Evolutionary conservation across 2,797 vertebrate genomes (phyloP), one percentile per base, ranked within the genome.

Genomic region (Diceros bicornis): DNA sequence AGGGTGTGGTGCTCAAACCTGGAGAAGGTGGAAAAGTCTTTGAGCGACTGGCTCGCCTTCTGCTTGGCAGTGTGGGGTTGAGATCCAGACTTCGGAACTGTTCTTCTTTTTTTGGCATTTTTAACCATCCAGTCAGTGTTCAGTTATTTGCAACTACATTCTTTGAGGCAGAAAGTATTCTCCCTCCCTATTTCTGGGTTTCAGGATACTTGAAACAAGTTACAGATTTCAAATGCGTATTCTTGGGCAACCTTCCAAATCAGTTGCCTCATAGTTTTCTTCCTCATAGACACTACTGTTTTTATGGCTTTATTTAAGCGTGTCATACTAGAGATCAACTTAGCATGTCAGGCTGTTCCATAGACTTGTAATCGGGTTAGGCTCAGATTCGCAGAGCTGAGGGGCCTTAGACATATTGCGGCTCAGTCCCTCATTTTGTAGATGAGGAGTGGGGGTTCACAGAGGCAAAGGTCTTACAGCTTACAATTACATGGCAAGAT

Each of bases 81-180:
- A 86, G 66, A 32, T 5, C 86, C 16, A 64, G 89, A 13, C 27
- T 52, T 68, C 17, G 0, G 29, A 29, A 21, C 4, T 8, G 18
- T 7, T 88, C 20, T 91, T 21, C 52, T 41, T 82, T n/a, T n/a
- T 64, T 17, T 7, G 37, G 12, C 50, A 3, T 69, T 92, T 78
- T 37, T 2, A 92, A 77, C 69, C 6, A 20, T 34, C 66, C 27
- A 1, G 37, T n/a, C 25, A 4, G 61, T 1, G 7, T 69, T 41
- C 7, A 1, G 14, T 41, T 32, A 4, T 52, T 17, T 11, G 34
- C 7, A 23, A 11, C 13, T 4, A 1, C 4, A 0, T 69, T 71
- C 29, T 25, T 92, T 69, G 17, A 44, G 55, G 50, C 16, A 34
- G 74, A 17, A 83, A 32, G 21, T 4, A 0, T 27, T 25, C 44